Evolutionary conservation across 2,797 vertebrate genomes (phyloP), one percentile per base, ranked within the genome.

Genomic region (Schizopygopsis pylzovi): DNA sequence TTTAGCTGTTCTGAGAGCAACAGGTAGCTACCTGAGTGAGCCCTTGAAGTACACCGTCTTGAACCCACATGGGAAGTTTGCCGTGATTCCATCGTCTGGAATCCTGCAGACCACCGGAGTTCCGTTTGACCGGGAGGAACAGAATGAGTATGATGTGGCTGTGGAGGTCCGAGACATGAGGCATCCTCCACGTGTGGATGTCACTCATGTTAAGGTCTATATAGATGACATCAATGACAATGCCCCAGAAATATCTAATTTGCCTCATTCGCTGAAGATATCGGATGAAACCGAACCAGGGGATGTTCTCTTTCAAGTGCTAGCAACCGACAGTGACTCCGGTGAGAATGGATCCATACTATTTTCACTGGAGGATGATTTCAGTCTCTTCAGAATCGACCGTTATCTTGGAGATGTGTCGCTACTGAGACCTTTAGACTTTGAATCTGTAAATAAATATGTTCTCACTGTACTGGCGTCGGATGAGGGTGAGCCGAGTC

Each of bases 161-260:
- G 96, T 99, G 79, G 96, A 97, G 91, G 95, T 97, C 49, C 95
- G 95, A 86, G 98, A 99, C 90, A 90, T 86, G 22, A 95, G 97
- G 87, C 92, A 88, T 12, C 98, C 97, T 9, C 93, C 94, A 0
- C 94, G 97, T 59, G 95, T 96, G 16, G 97, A 97, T 33, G 96
- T 96, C 56, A 92, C 96, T 79, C 92, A 93, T n/a, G 95, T 99
- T 79, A 97, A 94, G 85, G 93, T 99, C 87, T 96, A 95, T 12
- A 92, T 99, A 82, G 96, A 97, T 12, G 98, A 99, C 76, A 89
- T 96, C 84, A 99, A 99, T 83, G 98, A 99, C 93, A 98, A 97
- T 43, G 4, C 93, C 2, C 98, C 98, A 0, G 93, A 94, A 86
- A 99, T 99, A 93, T 93, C 96, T 70, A 97, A 98, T 52, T 91